phyloP scores from a whole-genome alignment of 2,797 vertebrate species.

The Pachyuromys duprasi region DNA sequence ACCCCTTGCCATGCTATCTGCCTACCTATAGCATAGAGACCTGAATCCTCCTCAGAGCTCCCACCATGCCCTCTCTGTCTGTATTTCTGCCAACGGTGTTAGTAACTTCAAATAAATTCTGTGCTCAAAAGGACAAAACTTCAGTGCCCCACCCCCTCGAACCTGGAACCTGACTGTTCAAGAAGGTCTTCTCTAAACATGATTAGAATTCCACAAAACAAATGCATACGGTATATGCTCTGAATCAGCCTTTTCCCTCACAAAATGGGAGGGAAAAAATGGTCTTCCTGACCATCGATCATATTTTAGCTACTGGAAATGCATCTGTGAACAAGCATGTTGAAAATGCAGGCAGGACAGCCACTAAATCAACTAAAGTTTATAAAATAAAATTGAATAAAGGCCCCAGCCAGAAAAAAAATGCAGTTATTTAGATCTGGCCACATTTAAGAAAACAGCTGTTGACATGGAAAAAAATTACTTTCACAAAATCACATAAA shows the following conservation, averaged over 20 bases:
- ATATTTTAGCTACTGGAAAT: conserved; percentile 47
- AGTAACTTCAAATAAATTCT: neutral
- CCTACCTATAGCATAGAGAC: too few species aligned
- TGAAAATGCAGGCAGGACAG: neutral
- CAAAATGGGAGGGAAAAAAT: neutral
- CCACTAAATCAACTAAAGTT: conserved; percentile 34
- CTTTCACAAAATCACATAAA: conserved; percentile 51
- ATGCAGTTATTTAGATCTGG: conserved; percentile 23
- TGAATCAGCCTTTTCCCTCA: neutral
- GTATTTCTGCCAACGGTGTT: neutral
- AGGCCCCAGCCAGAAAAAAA: conserved; percentile 11
- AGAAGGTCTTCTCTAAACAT: neutral
- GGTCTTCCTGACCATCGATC: neutral
- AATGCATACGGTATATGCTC: neutral
- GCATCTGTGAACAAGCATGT: neutral
- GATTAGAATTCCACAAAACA: neutral
- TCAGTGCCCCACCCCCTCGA: neutral
- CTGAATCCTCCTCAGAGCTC: neutral
- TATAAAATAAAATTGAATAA: conserved; percentile 45
- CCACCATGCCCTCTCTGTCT: neutral
- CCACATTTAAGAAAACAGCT: conserved; percentile 47
- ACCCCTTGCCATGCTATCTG: neutral
- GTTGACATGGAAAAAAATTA: conserved; percentile 56
- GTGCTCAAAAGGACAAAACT: neutral
- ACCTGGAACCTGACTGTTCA: neutral